Evolutionary conservation across 2,113 vertebrate genomes (phyloP).

Genomic region (Sinocyclocheilus maitianheensis): DNA sequence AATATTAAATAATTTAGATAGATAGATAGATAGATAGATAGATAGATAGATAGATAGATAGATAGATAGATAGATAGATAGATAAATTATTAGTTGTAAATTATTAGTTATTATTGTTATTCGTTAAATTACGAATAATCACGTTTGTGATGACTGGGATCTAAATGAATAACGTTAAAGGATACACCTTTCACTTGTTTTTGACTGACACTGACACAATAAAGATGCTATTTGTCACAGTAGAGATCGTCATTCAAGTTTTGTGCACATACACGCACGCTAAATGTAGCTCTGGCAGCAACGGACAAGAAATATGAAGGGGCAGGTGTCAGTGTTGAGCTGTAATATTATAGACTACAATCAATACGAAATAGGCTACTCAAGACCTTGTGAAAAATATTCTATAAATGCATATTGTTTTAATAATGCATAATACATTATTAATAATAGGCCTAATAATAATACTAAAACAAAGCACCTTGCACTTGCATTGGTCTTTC

Average conservation of each 20-base stretch:
- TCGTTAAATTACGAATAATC: conserved; percentile 6
- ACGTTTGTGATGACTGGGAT: no score
- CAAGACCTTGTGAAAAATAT: not conserved
- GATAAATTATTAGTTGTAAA: no score
- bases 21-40: no score
- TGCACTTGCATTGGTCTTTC: not conserved
- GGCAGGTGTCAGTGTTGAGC: not conserved
- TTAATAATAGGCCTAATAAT: no score
- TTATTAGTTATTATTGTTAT: no score
- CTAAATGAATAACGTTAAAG: not conserved
- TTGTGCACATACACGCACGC: not conserved
- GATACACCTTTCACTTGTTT: not conserved
- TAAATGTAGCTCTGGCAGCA: not conserved
- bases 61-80: no score
- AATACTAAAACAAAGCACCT: not conserved
- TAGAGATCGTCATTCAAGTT: not conserved
- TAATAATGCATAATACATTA: not conserved
- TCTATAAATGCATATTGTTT: not conserved
- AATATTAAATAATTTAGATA: no score
- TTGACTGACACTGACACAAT: not conserved
- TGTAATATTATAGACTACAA: not conserved
- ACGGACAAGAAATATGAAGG: not conserved
- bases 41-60: no score
- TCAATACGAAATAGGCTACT: not conserved
- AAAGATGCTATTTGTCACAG: not conserved